These are phyloP conservation scores for human (Homo sapiens) DNA, from an alignment of 2,113 vertebrate species.

Conservation along the genomic window DNA sequence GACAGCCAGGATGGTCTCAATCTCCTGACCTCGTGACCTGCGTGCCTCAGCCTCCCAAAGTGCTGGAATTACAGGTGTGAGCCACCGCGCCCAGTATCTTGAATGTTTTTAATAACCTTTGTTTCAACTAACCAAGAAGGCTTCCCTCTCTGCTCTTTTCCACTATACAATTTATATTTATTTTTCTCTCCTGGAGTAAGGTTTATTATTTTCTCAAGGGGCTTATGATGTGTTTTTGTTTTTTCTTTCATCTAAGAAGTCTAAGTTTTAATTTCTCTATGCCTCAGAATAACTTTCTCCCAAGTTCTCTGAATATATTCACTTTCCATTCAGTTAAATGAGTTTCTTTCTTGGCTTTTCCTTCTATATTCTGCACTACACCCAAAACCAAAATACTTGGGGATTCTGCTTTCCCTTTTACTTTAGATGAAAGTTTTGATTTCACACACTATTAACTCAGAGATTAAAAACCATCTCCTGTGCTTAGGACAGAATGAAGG, in stretches of 20 bases:
- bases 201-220: background rate
- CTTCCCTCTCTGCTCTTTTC: background rate
- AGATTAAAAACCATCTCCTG: slow-evolving; percentile 36
- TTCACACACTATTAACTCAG: background rate
- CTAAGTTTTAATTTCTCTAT: background rate
- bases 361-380: background rate
- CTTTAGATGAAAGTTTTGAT: slow-evolving; percentile 9
- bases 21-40: too few relatives aligned
- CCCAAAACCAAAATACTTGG: background rate
- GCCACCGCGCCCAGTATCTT: too few relatives aligned
- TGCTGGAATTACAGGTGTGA: too few relatives aligned
- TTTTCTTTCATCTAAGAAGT: slow-evolving; percentile 28
- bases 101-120: background rate
- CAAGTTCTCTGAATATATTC: background rate
- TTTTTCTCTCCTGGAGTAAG: background rate
- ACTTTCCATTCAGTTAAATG: background rate
- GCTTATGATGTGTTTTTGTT: background rate
- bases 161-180: background rate
- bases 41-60: too few relatives aligned
- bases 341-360: background rate
- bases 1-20: too few relatives aligned
- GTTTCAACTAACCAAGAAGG: background rate
- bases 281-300: background rate
- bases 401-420: background rate
- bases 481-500: slow-evolving; percentile 52